Conservation (phyloP, 2,888 invertebrate species). For the Buathra laborator region DNA sequence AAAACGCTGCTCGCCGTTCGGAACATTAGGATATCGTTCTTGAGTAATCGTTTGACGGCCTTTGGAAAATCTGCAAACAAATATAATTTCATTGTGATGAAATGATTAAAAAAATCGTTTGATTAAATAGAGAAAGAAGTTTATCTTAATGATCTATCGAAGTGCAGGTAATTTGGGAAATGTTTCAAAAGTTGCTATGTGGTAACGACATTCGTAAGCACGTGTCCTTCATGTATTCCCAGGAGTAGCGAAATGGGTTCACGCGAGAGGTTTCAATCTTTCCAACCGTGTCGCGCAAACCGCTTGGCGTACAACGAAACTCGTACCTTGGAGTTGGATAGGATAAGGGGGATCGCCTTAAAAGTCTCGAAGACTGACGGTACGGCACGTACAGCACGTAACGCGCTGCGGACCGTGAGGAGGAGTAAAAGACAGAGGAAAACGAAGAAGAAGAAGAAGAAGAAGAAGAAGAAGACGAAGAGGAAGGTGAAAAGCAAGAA, state of each 20-base stretch:
- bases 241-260: slow-evolving; percentile 23
- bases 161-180: background rate
- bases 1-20: slow-evolving; percentile 96
- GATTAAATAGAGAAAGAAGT: background rate
- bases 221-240: slow-evolving; percentile 25
- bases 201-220: background rate
- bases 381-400: slow-evolving; percentile 49
- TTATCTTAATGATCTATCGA: background rate
- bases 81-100: background rate
- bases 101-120: background rate
- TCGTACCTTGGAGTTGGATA: slow-evolving; percentile 17
- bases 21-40: slow-evolving; percentile 96
- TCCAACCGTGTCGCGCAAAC: background rate
- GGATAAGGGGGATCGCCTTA: slow-evolving; percentile 51
- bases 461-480: slow-evolving; percentile 2
- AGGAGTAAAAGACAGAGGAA: slow-evolving; percentile 35
- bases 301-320: slow-evolving; percentile 29
- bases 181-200: background rate
- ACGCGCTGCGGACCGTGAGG: slow-evolving; percentile 13
- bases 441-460: slow-evolving; percentile 8
- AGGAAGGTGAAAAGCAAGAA: slow-evolving; percentile 11
- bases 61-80: slow-evolving; percentile 90
- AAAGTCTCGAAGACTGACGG: slow-evolving; percentile 54
- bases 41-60: slow-evolving; percentile 92
- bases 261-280: slow-evolving; percentile 35